Conservation (phyloP, 2,888 invertebrate genomes). For the Gastrophysa polygoni region DNA sequence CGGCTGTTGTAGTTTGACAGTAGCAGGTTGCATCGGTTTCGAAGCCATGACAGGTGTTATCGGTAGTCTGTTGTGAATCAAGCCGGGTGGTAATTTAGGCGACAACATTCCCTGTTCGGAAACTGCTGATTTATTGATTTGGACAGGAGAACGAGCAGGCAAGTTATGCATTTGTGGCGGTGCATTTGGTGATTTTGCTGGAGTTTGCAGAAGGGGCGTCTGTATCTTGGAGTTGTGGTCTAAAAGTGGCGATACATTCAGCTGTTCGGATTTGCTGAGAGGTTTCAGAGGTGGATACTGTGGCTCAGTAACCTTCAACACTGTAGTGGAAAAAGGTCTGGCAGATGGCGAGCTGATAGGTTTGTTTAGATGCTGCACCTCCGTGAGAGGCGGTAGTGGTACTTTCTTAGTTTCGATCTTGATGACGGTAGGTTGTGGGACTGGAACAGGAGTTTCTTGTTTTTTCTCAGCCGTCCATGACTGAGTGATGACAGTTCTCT, state of each 20-base stretch:
- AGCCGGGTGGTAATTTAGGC: constrained; percentile 33
- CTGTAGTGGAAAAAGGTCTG: constrained; percentile 34
- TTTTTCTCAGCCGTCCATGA: constrained; percentile 41
- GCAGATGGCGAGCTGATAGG: constrained; percentile 25
- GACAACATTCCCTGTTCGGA: constrained; percentile 34
- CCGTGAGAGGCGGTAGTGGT: constrained; percentile 21
- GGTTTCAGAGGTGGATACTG: constrained; percentile 41
- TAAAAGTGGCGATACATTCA: constrained; percentile 32
- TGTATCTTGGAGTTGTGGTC: constrained; percentile 35
- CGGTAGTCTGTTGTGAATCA: constrained; percentile 62
- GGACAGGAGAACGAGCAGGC: constrained; percentile 45
- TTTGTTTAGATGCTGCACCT: constrained; percentile 22
- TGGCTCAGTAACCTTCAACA: constrained; percentile 43
- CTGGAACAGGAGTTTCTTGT: constrained; percentile 18
- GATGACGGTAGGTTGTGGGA: constrained; percentile 20
- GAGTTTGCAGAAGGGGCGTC: constrained; percentile 24
- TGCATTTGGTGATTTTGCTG: constrained; percentile 33
- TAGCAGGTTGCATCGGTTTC: constrained; percentile 63
- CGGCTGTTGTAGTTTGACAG: constrained; percentile 55
- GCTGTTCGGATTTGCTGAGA: constrained; percentile 42
- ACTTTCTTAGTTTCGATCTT: constrained; percentile 29
- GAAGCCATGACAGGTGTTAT: constrained; percentile 66
- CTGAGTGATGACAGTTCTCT: constrained; percentile 44
- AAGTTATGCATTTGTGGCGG: constrained; percentile 45
- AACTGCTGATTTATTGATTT: constrained; percentile 38